A percentile compares a stretch with the other conserved stretches of the same genome.
Evolutionary conservation across 2,888 invertebrate genomes (phyloP).

Genomic region (Eupelmus urozonus): DNA sequence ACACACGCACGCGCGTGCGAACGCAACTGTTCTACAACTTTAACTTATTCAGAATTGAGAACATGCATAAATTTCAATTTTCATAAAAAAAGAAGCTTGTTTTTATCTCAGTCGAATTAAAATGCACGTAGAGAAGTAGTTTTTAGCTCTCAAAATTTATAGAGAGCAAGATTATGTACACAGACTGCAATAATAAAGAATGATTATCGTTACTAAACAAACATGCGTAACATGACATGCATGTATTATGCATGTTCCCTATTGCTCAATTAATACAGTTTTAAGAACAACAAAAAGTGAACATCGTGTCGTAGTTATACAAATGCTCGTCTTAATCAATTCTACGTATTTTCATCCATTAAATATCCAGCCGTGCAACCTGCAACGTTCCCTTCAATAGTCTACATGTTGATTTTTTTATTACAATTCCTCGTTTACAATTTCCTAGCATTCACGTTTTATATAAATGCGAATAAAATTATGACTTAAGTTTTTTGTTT

Average conservation of each 20-base stretch:
- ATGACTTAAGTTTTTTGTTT: constrained; percentile 27
- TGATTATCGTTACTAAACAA: not conserved
- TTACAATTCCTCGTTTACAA: constrained; percentile 56
- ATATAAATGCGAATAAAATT: constrained; percentile 49
- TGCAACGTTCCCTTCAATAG: constrained; percentile 25
- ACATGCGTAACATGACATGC: not conserved
- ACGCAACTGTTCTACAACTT: not conserved
- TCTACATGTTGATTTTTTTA: constrained; percentile 42
- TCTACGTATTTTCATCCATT: constrained; percentile 15
- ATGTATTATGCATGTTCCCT: constrained; percentile 38
- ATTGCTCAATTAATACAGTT: constrained; percentile 33
- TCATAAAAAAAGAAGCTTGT: not conserved
- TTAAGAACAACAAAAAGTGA: constrained; percentile 28
- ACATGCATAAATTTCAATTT: constrained; percentile 23
- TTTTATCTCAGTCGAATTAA: constrained; percentile 1
- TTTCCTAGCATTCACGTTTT: constrained; percentile 43
- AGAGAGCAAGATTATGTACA: constrained; percentile 36
- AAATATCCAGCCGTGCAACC: constrained; percentile 22
- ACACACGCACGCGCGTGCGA: constrained; percentile 33
- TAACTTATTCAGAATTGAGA: constrained; percentile 22
- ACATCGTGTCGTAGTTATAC: constrained; percentile 26
- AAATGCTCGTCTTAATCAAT: constrained; percentile 32
- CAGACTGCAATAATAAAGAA: not conserved
- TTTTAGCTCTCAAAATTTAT: constrained; percentile 14
- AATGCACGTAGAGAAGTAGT: not conserved